Percentiles rank a stretch among this genome's conserved stretches.
phyloP scores from a whole-genome alignment of 64 coral and sea anemone species.

The Exaiptasia diaphana region DNA sequence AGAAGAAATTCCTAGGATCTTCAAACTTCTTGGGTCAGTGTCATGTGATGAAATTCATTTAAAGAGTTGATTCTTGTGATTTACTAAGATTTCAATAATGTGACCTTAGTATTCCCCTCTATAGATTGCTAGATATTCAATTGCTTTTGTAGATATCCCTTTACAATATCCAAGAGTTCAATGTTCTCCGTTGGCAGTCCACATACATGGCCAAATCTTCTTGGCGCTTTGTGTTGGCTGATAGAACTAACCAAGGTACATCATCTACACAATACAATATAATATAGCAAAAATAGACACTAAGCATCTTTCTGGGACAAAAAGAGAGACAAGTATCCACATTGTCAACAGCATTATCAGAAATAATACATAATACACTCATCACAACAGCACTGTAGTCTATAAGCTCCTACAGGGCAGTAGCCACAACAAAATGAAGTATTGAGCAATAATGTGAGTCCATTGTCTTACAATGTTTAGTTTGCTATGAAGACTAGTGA shows the following conservation, averaged over 20 bases:
- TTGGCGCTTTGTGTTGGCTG: slow-evolving; percentile 90
- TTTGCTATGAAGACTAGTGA: too few relatives aligned
- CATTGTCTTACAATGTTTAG: too few relatives aligned
- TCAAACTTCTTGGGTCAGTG: slow-evolving; percentile 85
- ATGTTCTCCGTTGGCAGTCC: slow-evolving; percentile 91
- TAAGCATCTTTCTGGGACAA: too few relatives aligned
- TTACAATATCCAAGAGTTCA: slow-evolving; percentile 89
- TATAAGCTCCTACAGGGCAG: too few relatives aligned
- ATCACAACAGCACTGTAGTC: too few relatives aligned
- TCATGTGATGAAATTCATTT: not conserved
- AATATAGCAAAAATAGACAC: too few relatives aligned
- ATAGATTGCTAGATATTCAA: not conserved
- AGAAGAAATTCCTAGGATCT: slow-evolving; percentile 86
- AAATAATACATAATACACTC: too few relatives aligned
- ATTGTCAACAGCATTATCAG: too few relatives aligned
- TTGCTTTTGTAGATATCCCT: slow-evolving; percentile 67
- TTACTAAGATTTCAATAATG: not conserved
- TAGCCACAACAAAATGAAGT: too few relatives aligned
- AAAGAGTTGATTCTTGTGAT: not conserved
- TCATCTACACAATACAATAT: too few relatives aligned
- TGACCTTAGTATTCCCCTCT: not conserved
- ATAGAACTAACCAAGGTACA: slow-evolving; percentile 89
- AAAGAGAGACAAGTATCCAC: too few relatives aligned
- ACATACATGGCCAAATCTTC: slow-evolving; percentile 92
- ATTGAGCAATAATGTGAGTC: too few relatives aligned